Evolutionary conservation across 2,888 invertebrate species (phyloP), one percentile per base, ranked within the genome.

Genomic region (Xylophagus ater): DNA sequence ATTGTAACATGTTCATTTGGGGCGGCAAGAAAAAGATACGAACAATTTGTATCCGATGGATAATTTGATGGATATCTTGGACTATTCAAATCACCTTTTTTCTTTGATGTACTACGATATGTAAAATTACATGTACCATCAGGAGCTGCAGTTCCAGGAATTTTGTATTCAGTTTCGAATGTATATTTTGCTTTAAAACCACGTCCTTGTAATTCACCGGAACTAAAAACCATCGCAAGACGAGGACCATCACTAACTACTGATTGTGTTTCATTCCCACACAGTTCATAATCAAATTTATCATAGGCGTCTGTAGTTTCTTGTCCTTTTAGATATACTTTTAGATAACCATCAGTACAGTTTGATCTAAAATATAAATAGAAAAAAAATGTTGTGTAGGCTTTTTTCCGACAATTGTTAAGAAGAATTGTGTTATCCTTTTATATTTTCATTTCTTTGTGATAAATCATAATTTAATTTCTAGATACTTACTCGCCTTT

Each of bases 61-160:
- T 97, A 97, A 70, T 90, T 88, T 58, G 90, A 87, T 57, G 94
- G 94, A 73, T 90, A 92, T 45, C 93, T 78, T 15, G 94, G 94
- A 37, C 93, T 93, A 68, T 96, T 96, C 65, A 94, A 86, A 59
- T 89, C 88, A 35, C 92, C 92, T 43, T 78, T 78, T 64, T 88
- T 88, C 58, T 81, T 78, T 28, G 87, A 84, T 51, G 80, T 78
- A 60, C 89, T 89, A 51, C 79, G 76, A 68, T 94, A 96, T 9
- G 87, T 83, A 63, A 94, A 96, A 44, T 81, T 81, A 63, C 94
- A 96, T 53, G 79, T 81, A 43, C 90, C 90, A 54, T 87, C 86
- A 5, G 90, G 89, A 17, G 92, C 85, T 17, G 92, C 85, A 1
- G 92, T 92, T 33, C 94, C 94, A 37, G 92, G 90, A 56, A 94